phyloP scores from a whole-genome alignment of 1,140 invertebrate species.

The Idris sp. region DNA sequence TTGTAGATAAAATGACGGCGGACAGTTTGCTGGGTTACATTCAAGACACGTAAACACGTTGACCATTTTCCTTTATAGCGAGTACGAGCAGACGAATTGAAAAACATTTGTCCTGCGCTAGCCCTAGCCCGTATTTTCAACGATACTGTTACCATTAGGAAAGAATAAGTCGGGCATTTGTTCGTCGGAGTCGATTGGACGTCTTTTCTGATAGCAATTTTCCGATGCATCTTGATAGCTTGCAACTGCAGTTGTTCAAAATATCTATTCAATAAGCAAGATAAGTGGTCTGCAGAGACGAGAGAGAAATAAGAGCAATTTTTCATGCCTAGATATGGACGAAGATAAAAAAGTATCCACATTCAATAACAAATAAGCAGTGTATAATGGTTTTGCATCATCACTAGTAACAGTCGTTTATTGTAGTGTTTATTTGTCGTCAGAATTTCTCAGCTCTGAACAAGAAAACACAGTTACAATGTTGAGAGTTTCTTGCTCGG shows the following conservation, averaged over 20 bases:
- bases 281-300: constrained; percentile 21
- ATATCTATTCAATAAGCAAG: constrained; percentile 29
- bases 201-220: constrained; percentile 8
- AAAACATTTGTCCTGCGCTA: constrained; percentile 68
- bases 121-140: constrained; percentile 25
- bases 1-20: constrained; percentile 51
- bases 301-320: no score
- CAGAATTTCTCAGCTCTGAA: not conserved
- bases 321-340: no score
- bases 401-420: constrained; percentile 27
- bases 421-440: constrained; percentile 26
- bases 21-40: constrained; percentile 62
- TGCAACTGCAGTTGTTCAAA: constrained; percentile 20
- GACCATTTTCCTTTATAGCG: constrained; percentile 67
- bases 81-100: constrained; percentile 67
- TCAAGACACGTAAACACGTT: constrained; percentile 69
- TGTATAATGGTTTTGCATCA: constrained; percentile 23
- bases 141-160: constrained; percentile 37
- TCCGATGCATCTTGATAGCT: constrained; percentile 9
- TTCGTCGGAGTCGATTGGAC: constrained; percentile 23
- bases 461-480: constrained; percentile 22
- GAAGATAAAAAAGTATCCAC: no score
- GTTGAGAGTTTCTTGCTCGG: constrained; percentile 23
- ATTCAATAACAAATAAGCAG: constrained; percentile 9
- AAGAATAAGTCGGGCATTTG: constrained; percentile 37